Percentiles rank a stretch among this genome's conserved stretches.
Evolutionary conservation across 2,113 vertebrate species (phyloP).

Genomic region (Podarcis raffonei): DNA sequence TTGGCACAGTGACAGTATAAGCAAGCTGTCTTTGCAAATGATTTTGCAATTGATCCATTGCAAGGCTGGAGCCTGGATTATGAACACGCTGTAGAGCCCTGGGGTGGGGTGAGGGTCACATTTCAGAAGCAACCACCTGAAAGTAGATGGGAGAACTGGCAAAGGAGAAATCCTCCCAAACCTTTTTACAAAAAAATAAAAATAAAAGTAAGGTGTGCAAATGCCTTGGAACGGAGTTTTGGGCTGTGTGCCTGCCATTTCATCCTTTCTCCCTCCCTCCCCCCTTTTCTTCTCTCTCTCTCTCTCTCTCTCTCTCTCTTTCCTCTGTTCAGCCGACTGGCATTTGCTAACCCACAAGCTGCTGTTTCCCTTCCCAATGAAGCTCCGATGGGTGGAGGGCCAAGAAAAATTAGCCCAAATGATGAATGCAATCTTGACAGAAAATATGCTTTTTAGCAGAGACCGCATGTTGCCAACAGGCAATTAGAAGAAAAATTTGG

Average conservation of each 20-base stretch:
- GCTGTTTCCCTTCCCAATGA: slow-evolving; percentile 80
- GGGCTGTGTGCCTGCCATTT: slow-evolving; percentile 19
- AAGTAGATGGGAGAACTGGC: slow-evolving; percentile 48
- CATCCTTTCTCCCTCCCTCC: not conserved
- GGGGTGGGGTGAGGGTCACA: slow-evolving; percentile 44
- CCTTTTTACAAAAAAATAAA: not conserved
- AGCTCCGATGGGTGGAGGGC: slow-evolving; percentile 80
- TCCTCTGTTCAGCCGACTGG: slow-evolving; percentile 77
- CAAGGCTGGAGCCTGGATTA: slow-evolving; percentile 57
- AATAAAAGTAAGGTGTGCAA: slow-evolving; percentile 14
- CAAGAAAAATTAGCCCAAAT: slow-evolving; percentile 83
- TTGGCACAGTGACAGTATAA: slow-evolving; percentile 77
- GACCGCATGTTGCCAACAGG: slow-evolving; percentile 81
- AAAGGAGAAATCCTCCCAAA: slow-evolving; percentile 57
- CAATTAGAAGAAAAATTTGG: slow-evolving; percentile 79
- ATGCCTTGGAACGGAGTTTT: not conserved
- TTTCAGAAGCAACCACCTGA: slow-evolving; percentile 54
- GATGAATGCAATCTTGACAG: slow-evolving; percentile 78
- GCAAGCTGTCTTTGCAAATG: slow-evolving; percentile 78
- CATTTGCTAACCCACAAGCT: slow-evolving; percentile 83
- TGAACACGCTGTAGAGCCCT: slow-evolving; percentile 59
- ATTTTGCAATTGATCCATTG: slow-evolving; percentile 73
- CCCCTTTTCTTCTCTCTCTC: slow-evolving; percentile 39
- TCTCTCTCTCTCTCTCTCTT: slow-evolving; percentile 38
- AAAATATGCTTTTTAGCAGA: slow-evolving; percentile 87